These are phyloP conservation scores for Cheilosia grossa DNA, from an alignment of 2,888 invertebrate species.

Conservation along the genomic window DNA sequence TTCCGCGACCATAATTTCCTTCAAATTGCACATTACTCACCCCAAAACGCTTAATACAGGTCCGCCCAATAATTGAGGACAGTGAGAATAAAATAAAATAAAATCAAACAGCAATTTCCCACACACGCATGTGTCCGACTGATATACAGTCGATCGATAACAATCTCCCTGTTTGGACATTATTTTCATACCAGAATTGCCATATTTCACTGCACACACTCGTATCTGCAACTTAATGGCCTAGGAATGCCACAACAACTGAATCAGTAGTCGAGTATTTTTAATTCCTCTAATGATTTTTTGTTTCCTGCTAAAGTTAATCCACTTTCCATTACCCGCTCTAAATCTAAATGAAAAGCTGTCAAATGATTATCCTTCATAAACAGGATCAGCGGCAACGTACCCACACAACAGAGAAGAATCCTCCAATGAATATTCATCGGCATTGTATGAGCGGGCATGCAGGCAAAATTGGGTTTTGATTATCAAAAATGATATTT, in stretches of 20 bases:
- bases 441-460: not conserved
- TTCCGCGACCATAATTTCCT: conserved; percentile 6
- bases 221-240: not conserved
- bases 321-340: conserved; percentile 20
- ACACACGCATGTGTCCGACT: conserved; percentile 3
- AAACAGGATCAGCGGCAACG: conserved; percentile 63
- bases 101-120: conserved; percentile 24
- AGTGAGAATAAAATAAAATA: conserved; percentile 17
- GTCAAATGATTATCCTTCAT: conserved; percentile 65
- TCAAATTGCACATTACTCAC: conserved; percentile 31
- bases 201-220: conserved; percentile 9
- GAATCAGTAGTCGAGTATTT: conserved; percentile 8
- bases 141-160: not conserved
- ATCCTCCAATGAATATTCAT: conserved; percentile 66
- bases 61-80: conserved; percentile 17
- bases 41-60: conserved; percentile 7
- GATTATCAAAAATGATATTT: conserved; percentile 60
- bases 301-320: not conserved
- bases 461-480: conserved; percentile 34
- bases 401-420: not conserved
- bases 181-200: conserved; percentile 19
- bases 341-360: conserved; percentile 51
- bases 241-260: conserved; percentile 3
- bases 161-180: conserved; percentile 1
- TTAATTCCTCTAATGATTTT: not conserved